Conservation (phyloP, 2,113 vertebrate species). For the Paradoxurus hermaphroditus region DNA sequence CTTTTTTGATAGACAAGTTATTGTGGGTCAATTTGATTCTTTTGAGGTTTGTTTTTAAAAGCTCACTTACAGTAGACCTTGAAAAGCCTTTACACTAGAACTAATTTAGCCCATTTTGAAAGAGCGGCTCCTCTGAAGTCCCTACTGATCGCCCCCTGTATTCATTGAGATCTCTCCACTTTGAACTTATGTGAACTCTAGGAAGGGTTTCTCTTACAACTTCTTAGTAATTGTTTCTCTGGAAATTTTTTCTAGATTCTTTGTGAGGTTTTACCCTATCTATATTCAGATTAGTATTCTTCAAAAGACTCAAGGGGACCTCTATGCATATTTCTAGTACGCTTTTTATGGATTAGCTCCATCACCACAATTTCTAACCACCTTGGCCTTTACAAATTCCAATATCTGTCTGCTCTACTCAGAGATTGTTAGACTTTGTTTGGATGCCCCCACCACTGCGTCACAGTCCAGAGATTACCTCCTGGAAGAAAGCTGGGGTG, state of each 20-base stretch:
- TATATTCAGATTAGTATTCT: not conserved
- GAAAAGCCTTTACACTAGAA: not conserved
- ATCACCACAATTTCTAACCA: not conserved
- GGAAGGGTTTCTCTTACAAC: not conserved
- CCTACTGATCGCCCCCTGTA: not conserved
- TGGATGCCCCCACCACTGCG: not conserved
- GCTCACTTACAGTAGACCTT: not conserved
- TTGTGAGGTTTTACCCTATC: not conserved
- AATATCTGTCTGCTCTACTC: not conserved
- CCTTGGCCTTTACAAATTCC: not conserved
- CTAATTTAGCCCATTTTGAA: slow-evolving; percentile 30
- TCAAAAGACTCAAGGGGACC: not conserved
- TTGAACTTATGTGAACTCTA: not conserved
- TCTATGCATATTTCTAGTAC: slow-evolving; percentile 6
- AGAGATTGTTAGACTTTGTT: not conserved
- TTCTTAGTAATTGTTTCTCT: not conserved
- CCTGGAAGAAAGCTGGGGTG: not conserved
- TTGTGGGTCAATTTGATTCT: not conserved
- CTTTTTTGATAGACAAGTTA: not conserved
- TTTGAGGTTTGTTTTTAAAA: not conserved
- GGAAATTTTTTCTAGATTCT: not conserved
- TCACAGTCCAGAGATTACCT: not conserved
- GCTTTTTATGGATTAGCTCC: not conserved
- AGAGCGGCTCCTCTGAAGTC: not conserved
- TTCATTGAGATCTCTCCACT: slow-evolving; percentile 10